A percentile compares a stretch with the other conserved stretches of the same genome.
Conservation (phyloP, 2,113 vertebrate species). For the Oplegnathus fasciatus region DNA sequence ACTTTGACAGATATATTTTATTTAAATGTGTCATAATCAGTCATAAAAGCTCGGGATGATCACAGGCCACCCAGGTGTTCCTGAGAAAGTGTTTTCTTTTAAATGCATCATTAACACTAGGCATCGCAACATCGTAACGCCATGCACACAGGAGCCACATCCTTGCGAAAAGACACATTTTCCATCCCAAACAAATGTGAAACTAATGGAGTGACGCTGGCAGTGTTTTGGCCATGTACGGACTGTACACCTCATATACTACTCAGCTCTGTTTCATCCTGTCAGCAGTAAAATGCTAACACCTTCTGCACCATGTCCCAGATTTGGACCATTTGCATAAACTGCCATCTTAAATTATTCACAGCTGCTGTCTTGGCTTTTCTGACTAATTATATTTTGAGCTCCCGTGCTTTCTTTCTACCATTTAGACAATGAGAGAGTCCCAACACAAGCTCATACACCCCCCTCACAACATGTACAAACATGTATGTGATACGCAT, state of each 20-base stretch:
- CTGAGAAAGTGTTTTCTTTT: conserved; percentile 27
- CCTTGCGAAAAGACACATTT: conserved; percentile 31
- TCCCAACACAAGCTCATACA: conserved; percentile 18
- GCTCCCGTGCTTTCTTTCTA: conserved; percentile 58
- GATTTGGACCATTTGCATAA: conserved; percentile 82
- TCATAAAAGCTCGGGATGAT: conserved; percentile 7
- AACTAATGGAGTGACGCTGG: conserved; percentile 65
- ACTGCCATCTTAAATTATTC: conserved; percentile 82
- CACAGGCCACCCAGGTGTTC: conserved; percentile 25
- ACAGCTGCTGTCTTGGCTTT: conserved; percentile 80
- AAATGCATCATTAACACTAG: conserved; percentile 58
- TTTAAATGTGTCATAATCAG: conserved; percentile 32
- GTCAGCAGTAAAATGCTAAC: conserved; percentile 76
- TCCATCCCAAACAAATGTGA: conserved; percentile 57
- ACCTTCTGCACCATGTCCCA: conserved; percentile 79
- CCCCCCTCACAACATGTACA: not conserved
- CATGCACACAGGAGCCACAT: conserved; percentile 3
- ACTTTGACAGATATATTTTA: not conserved
- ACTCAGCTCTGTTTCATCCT: conserved; percentile 65
- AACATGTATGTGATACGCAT: not conserved
- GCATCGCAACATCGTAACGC: not conserved
- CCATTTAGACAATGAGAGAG: conserved; percentile 48
- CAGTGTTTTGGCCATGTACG: conserved; percentile 32
- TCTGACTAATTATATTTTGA: conserved; percentile 81
- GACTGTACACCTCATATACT: conserved; percentile 62